Percentiles rank a stretch among this genome's conserved stretches.
phyloP scores from a whole-genome alignment of 1,140 invertebrate genomes.

The Watersipora subatra region DNA sequence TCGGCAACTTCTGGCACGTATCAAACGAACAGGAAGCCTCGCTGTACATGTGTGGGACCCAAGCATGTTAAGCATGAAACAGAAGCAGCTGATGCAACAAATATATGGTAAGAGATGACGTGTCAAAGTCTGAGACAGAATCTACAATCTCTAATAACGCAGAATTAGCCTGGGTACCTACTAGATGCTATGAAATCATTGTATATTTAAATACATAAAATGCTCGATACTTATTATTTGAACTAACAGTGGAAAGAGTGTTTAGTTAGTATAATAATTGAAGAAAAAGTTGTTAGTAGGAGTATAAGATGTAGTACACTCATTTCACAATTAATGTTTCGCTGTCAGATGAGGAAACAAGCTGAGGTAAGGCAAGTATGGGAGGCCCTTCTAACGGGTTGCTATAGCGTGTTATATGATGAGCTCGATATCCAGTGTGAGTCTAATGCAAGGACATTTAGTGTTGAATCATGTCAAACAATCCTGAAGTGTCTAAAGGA shows the following conservation, averaged over 20 bases:
- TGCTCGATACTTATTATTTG: background rate
- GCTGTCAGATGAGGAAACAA: too few relatives aligned
- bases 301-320: too few relatives aligned
- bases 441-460: too few relatives aligned
- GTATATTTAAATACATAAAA: background rate
- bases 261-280: background rate
- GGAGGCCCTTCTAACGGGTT: too few relatives aligned
- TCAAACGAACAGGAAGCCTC: background rate
- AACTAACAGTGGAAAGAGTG: background rate
- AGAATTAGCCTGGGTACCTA: background rate
- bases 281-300: too few relatives aligned
- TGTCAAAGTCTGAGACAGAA: background rate
- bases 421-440: too few relatives aligned
- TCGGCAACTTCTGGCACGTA: background rate
- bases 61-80: conserved; percentile 28
- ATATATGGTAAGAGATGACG: conserved; percentile 26
- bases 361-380: too few relatives aligned
- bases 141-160: background rate
- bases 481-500: too few relatives aligned
- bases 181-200: background rate
- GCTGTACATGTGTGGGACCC: conserved; percentile 32
- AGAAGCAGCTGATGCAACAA: conserved; percentile 22
- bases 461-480: too few relatives aligned
- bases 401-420: too few relatives aligned
- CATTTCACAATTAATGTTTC: too few relatives aligned